Conservation (phyloP, 2,113 vertebrate genomes). For the Piaya cayana region DNA sequence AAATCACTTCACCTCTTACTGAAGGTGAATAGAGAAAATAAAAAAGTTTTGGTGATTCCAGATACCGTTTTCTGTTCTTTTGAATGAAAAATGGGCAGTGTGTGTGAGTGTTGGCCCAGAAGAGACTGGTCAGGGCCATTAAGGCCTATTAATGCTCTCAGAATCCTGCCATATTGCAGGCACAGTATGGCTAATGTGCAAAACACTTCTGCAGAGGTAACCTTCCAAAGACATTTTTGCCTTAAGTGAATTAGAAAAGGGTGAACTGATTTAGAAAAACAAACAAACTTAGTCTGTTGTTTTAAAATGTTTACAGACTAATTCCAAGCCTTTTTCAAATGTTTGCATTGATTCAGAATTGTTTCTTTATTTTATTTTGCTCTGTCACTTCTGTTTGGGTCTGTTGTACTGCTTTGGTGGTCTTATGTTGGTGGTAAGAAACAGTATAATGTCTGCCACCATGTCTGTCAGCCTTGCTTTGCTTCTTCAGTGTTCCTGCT, state of each 20-base stretch:
- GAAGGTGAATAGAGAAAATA: not conserved
- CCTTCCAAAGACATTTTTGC: slow-evolving; percentile 27
- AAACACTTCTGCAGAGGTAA: slow-evolving; percentile 12
- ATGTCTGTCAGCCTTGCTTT: not conserved
- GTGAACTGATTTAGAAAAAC: slow-evolving; percentile 59
- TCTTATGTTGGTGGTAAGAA: slow-evolving; percentile 32
- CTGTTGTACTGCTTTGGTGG: slow-evolving; percentile 51
- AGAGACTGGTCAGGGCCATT: not conserved
- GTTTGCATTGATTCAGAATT: not conserved
- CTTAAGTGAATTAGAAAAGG: slow-evolving; percentile 51
- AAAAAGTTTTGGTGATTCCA: not conserved
- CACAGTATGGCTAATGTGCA: not conserved
- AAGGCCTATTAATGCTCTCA: not conserved
- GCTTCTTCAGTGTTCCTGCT: not conserved
- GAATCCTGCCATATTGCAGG: not conserved
- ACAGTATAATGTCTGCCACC: not conserved
- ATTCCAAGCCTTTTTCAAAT: slow-evolving; percentile 41
- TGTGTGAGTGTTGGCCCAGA: not conserved
- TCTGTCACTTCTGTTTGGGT: slow-evolving; percentile 14
- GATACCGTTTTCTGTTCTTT: not conserved
- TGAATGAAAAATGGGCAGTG: not conserved
- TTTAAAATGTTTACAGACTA: slow-evolving; percentile 34
- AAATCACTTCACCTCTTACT: not conserved
- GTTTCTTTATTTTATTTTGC: slow-evolving; percentile 40
- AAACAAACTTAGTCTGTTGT: slow-evolving; percentile 49